Percentiles rank a stretch among this genome's conserved stretches.
phyloP scores from a whole-genome alignment of 2,113 vertebrate species.

The Cyanistes caeruleus region DNA sequence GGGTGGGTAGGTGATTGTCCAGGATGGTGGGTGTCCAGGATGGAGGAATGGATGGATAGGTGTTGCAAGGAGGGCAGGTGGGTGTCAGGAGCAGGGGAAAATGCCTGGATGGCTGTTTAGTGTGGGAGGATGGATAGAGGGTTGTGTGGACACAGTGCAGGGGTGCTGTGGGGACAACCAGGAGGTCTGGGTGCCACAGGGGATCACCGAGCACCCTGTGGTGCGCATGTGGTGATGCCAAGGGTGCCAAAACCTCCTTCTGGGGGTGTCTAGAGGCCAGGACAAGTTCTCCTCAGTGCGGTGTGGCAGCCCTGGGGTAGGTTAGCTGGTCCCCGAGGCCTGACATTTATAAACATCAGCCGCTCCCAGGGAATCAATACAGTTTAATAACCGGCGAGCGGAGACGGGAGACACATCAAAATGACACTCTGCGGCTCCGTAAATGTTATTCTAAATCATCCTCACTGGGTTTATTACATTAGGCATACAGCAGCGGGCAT shows the following conservation, averaged over 20 bases:
- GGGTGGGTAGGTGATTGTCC: not conserved
- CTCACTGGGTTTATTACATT: constrained; percentile 57
- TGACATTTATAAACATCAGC: constrained; percentile 72
- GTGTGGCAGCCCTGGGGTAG: constrained; percentile 8
- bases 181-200: not conserved
- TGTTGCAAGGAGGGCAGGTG: not conserved
- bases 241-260: not conserved
- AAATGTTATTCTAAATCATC: constrained; percentile 74
- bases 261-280: not conserved
- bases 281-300: rapidly evolving
- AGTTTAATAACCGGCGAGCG: constrained; percentile 63
- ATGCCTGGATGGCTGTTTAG: not conserved
- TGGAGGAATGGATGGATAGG: not conserved
- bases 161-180: not conserved
- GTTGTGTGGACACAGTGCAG: not conserved
- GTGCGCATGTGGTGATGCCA: rapidly evolving
- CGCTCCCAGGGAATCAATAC: constrained; percentile 49
- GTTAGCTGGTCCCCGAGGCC: not conserved
- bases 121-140: not conserved
- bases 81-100: not conserved
- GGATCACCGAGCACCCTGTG: rapidly evolving
- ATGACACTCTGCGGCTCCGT: constrained; percentile 59
- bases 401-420: constrained; percentile 69
- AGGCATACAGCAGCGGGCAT: not conserved
- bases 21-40: not conserved